These are phyloP conservation scores for Drosophila leontia DNA, from an alignment of 1,140 invertebrate species.

Conservation along the genomic window DNA sequence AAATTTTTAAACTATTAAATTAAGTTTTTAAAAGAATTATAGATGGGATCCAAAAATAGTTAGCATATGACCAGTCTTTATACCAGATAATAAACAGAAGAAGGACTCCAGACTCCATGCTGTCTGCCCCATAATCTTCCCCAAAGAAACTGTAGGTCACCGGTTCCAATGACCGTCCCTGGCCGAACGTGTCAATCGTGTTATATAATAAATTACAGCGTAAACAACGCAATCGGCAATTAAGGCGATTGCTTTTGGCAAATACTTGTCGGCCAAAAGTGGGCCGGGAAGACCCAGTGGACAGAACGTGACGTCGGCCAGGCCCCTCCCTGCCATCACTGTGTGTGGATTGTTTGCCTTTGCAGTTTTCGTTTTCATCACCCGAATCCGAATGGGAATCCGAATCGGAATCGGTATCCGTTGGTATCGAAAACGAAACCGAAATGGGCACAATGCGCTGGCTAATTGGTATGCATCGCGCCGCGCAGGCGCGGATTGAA, in stretches of 20 bases:
- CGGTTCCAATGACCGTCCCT: slow-evolving; percentile 63
- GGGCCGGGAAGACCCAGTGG: slow-evolving; percentile 69
- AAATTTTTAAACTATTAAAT: too few species aligned
- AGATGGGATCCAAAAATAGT: too few species aligned
- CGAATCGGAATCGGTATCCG: slow-evolving; percentile 27
- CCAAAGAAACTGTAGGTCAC: slow-evolving; percentile 16
- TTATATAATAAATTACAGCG: slow-evolving; percentile 75
- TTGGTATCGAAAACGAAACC: slow-evolving; percentile 55
- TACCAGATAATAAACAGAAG: too few species aligned
- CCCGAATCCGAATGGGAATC: slow-evolving; percentile 33
- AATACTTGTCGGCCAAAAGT: slow-evolving; percentile 50
- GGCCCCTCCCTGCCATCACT: slow-evolving; percentile 29
- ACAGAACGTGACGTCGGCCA: slow-evolving; percentile 39
- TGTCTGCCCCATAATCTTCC: neutral
- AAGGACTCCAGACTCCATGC: too few species aligned
- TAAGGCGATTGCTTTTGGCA: slow-evolving; percentile 64
- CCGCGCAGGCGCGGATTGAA: slow-evolving; percentile 32
- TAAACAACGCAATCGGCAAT: slow-evolving; percentile 53
- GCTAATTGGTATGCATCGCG: slow-evolving; percentile 71
- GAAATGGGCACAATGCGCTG: slow-evolving; percentile 60
- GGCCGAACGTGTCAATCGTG: slow-evolving; percentile 44
- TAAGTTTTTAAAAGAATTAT: too few species aligned
- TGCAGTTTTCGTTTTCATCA: slow-evolving; percentile 74
- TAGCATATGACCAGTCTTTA: too few species aligned
- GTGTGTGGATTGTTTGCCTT: slow-evolving; percentile 32